Evolutionary conservation across 2,797 vertebrate genomes (phyloP), one percentile per base, ranked within the genome.

Genomic region (Brachymystax lenok): DNA sequence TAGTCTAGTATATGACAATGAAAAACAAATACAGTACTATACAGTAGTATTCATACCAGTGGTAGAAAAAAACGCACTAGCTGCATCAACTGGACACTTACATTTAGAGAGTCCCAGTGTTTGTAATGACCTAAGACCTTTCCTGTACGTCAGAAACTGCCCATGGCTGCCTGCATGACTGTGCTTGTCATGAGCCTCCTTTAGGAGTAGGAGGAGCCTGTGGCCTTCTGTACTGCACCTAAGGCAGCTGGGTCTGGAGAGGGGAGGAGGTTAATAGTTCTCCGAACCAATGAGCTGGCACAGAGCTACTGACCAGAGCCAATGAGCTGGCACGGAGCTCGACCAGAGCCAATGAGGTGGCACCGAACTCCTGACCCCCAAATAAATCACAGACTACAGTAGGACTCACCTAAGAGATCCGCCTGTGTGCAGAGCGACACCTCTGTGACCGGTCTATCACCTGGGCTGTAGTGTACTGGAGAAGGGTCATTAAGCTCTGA

Each of bases 221-320:
- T 24, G 21, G 21, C 12, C n/a, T 63, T 10, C 59, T 63, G 21
- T 63, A 27, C 59, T 24, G 10, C 59, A 63, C 59, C 59, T 63
- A 24, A 24, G 59, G 12, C 12, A 27, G 21, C 59, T 63, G 21
- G 21, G 59, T 63, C 59, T 12, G 21, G 59, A 63, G 21, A 63
- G 59, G 21, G 59, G 10, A 46, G 40, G 10, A 63, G 59, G 59
- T 63, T 63, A 63, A 63, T 63, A 63, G 59, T 19, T 27, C 59
- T 24, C 13, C 77, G 80, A 83, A 80, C 88, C 83, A 84, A 83
- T 75, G 76, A 79, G 79, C 79, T 85, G 82, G 81, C 63, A 75
- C n/a, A 24, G 21, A 70, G 40, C 35, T 50, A 68, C 19, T 68
- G 84, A 85, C 80, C 24, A 82, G 79, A 83, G 81, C 88, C 84